These are phyloP conservation scores for Diorhabda sublineata DNA, from an alignment of 1,140 invertebrate species.

Conservation along the genomic window DNA sequence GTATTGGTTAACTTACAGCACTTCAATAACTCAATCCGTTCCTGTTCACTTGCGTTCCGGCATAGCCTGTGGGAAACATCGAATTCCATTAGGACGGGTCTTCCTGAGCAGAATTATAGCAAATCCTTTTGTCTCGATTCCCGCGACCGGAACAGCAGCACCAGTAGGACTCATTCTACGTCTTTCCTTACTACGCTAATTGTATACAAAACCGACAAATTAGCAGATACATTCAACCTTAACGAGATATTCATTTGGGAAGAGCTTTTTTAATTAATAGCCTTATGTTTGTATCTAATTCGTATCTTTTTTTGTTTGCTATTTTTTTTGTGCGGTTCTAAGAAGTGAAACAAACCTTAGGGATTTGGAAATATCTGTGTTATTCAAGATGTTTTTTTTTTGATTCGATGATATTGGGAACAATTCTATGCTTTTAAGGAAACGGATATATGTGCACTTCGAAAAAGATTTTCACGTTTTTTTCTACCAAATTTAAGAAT, in stretches of 20 bases:
- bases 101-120: constrained; percentile 26
- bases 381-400: no score
- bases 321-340: neutral
- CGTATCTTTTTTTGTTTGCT: neutral
- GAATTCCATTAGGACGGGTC: constrained; percentile 1
- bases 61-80: neutral
- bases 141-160: constrained; percentile 1
- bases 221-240: constrained; percentile 16
- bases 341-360: neutral
- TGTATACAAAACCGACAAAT: constrained; percentile 28
- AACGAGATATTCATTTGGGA: constrained; percentile 2
- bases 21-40: neutral
- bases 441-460: no score
- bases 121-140: constrained; percentile 27
- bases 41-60: neutral
- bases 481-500: no score
- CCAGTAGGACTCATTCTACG: neutral
- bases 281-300: neutral
- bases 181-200: constrained; percentile 16
- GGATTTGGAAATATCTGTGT: neutral
- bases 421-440: no score
- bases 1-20: no score
- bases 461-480: no score
- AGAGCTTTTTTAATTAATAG: constrained; percentile 3
- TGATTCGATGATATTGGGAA: no score